Evolutionary conservation across 2,888 invertebrate genomes (phyloP).

Genomic region (Zygothrica quintamaculata): DNA sequence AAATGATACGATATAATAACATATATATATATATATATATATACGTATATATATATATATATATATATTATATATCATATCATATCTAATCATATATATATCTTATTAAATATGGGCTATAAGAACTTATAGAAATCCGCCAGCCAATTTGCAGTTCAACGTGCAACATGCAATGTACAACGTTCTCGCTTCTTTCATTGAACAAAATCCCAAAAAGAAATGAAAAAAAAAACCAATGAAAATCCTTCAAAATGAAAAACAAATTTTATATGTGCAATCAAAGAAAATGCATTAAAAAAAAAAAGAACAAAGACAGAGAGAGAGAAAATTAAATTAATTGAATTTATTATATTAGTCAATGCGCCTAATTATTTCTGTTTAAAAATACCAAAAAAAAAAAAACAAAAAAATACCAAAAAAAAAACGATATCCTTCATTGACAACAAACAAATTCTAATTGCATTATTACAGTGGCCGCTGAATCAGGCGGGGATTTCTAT

Average conservation of each 20-base stretch:
- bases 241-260: constrained; percentile 42
- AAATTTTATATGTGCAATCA: constrained; percentile 29
- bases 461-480: constrained; percentile 91
- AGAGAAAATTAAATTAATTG: constrained; percentile 80
- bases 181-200: constrained; percentile 77
- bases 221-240: constrained; percentile 37
- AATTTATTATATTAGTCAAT: constrained; percentile 83
- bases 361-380: constrained; percentile 63
- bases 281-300: constrained; percentile 48
- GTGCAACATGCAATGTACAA: constrained; percentile 34
- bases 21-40: too few relatives aligned
- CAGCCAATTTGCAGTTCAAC: constrained; percentile 57
- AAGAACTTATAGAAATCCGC: constrained; percentile 85
- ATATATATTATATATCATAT: too few relatives aligned
- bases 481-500: constrained; percentile 93
- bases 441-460: constrained; percentile 72
- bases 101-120: constrained; percentile 43
- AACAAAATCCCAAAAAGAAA: constrained; percentile 45
- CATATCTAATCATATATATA: constrained; percentile 12
- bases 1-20: too few relatives aligned
- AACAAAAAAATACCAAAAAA: constrained; percentile 42
- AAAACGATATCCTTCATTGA: constrained; percentile 59
- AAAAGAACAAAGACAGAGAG: constrained; percentile 39
- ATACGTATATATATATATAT: too few relatives aligned
- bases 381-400: constrained; percentile 44